Conservation (phyloP, 2,888 invertebrate species). For the Oconnorella tubifera region DNA sequence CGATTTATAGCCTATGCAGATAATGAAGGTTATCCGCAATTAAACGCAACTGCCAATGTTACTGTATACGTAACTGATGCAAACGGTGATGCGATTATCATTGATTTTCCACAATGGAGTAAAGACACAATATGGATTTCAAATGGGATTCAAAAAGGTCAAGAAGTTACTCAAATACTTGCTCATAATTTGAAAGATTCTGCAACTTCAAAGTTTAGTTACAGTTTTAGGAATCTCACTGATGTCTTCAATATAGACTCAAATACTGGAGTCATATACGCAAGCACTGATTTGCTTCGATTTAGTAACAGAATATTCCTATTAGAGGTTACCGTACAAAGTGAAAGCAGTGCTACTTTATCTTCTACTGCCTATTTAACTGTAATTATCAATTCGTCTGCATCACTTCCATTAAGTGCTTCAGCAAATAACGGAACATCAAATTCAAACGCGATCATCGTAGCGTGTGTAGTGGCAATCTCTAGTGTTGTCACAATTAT, state of each 20-base stretch:
- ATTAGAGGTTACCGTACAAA: constrained; percentile 6
- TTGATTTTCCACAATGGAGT: constrained; percentile 8
- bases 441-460: constrained; percentile 6
- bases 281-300: not conserved
- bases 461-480: constrained; percentile 5
- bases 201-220: not conserved
- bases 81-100: constrained; percentile 11
- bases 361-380: not conserved
- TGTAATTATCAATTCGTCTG: constrained; percentile 3
- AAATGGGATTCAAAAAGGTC: not conserved
- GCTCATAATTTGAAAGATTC: constrained; percentile 11
- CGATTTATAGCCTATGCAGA: constrained; percentile 8
- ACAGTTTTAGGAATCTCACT: constrained; percentile 1
- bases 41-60: constrained; percentile 6
- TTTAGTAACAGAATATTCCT: not conserved
- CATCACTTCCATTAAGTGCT: not conserved
- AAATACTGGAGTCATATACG: constrained; percentile 9
- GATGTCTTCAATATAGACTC: constrained; percentile 15
- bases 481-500: constrained; percentile 5
- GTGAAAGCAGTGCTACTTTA: not conserved
- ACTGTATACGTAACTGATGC: constrained; percentile 10
- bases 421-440: not conserved
- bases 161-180: constrained; percentile 2
- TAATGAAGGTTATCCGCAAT: not conserved
- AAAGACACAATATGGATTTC: constrained; percentile 18